These are phyloP conservation scores for Aplochiton taeniatus DNA, from an alignment of 2,797 vertebrate species.

Conservation along the genomic window DNA sequence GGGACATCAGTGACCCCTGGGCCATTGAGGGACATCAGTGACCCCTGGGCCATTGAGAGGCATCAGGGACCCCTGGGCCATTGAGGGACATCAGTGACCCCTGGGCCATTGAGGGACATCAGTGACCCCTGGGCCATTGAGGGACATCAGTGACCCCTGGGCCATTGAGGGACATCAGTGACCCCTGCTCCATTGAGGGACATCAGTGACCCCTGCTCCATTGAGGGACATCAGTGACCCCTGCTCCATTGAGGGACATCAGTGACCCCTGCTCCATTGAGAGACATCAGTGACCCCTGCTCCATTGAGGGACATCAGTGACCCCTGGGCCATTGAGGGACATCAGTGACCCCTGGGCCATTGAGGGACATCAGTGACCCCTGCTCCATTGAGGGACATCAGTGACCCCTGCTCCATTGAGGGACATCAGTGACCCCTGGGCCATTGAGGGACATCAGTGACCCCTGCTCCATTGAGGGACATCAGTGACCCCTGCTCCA, in stretches of 20 bases:
- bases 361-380: no score
- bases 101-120: no score
- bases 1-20: no score
- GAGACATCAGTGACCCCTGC: no score
- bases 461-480: constrained; percentile 63
- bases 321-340: constrained; percentile 50
- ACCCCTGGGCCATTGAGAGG: constrained; percentile 60
- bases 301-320: constrained; percentile 13
- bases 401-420: constrained; percentile 55
- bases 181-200: neutral
- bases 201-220: constrained; percentile 54
- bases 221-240: no score
- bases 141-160: constrained; percentile 52
- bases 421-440: constrained; percentile 52
- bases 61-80: no score
- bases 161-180: no score
- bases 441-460: constrained; percentile 24
- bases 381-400: neutral
- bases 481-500: constrained; percentile 57
- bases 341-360: constrained; percentile 54
- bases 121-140: neutral
- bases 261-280: constrained; percentile 60
- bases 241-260: neutral
- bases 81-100: constrained; percentile 41
- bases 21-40: constrained; percentile 13